A percentile compares a stretch with the other conserved stretches of the same genome.
These are phyloP conservation scores for Ormyrus labotus DNA, from an alignment of 2,888 invertebrate genomes.

Conservation along the genomic window DNA sequence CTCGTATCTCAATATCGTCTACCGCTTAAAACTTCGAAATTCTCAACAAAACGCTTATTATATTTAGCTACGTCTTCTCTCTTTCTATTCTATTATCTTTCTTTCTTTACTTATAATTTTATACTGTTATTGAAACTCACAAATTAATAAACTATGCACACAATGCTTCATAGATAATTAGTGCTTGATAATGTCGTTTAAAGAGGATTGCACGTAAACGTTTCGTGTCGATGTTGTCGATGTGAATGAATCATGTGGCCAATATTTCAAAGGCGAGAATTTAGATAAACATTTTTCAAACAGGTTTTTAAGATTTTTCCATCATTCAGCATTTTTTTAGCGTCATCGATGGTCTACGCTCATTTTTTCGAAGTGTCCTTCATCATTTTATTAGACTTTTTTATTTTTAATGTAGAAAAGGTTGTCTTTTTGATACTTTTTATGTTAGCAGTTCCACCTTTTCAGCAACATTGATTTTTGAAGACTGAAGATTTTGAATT, in stretches of 20 bases:
- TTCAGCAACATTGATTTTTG: slow-evolving; percentile 43
- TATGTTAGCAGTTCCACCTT: slow-evolving; percentile 30
- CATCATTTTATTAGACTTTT: slow-evolving; percentile 20
- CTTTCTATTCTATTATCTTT: not conserved
- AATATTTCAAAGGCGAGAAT: not conserved
- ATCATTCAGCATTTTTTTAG: slow-evolving; percentile 1
- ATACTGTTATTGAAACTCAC: not conserved
- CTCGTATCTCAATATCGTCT: slow-evolving; percentile 36
- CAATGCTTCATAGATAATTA: slow-evolving; percentile 24
- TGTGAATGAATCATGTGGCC: slow-evolving; percentile 38
- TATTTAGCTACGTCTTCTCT: slow-evolving; percentile 17
- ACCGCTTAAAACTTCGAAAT: slow-evolving; percentile 22
- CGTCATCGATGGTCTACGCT: not conserved
- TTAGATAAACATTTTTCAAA: not conserved
- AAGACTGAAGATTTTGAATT: slow-evolving; percentile 22
- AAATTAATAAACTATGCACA: not conserved
- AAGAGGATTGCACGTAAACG: not conserved
- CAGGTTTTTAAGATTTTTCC: slow-evolving; percentile 13
- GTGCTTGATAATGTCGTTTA: slow-evolving; percentile 13
- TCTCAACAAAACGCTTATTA: slow-evolving; percentile 16
- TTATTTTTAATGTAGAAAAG: not conserved
- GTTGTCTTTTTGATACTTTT: slow-evolving; percentile 21
- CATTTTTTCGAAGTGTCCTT: slow-evolving; percentile 20
- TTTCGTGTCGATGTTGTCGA: slow-evolving; percentile 37
- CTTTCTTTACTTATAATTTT: slow-evolving; percentile 5